Evolutionary conservation across 2,113 vertebrate species (phyloP), one percentile per base, ranked within the genome.

Genomic region (Mormyrus iriodes): DNA sequence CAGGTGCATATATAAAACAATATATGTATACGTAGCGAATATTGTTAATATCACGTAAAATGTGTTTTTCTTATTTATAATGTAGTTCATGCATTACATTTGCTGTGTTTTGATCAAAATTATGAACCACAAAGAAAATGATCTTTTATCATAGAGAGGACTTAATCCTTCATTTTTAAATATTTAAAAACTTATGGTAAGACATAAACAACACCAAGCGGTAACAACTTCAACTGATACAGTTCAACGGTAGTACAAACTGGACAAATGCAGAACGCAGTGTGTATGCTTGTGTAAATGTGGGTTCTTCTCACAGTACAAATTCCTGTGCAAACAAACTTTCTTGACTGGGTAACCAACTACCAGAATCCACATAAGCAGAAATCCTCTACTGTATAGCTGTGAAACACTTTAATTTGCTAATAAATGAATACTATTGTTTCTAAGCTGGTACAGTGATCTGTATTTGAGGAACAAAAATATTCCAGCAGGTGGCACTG

Each of bases 1-100:
- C 85, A 92, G 52, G 53, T 90, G 88, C 88, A 88, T 92, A 93
- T 93, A 90, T 94, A 91, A 91, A 6, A 93, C 92, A 89, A 51
- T 90, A 88, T 89, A 91, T 94, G 91, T 90, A 44, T 31, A 31
- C 88, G 82, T n/a, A 69, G 61, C 27, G 10, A 89, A 55, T 31
- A 83, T 48, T 27, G 55, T 69, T 58, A 89, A 83, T 84, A 84
- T 51, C 49, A 89, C 88, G 53, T n/a, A 44, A 53, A 51, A 84
- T 52, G 46, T 89, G 88, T 84, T n/a, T 83, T 79, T 9, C 51
- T 88, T 83, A 83, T 83, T 58, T 89, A 82, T 89, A 44, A 44
- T 82, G 58, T 65, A 65, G 58, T 10, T 27, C 9, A 83, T 88
- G 9, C 31, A 88, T 88, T 88, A 31, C 52, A 53, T 53, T 55